phyloP scores from a whole-genome alignment of 2,113 vertebrate species.

The Ptychochromis oligacanthus region DNA sequence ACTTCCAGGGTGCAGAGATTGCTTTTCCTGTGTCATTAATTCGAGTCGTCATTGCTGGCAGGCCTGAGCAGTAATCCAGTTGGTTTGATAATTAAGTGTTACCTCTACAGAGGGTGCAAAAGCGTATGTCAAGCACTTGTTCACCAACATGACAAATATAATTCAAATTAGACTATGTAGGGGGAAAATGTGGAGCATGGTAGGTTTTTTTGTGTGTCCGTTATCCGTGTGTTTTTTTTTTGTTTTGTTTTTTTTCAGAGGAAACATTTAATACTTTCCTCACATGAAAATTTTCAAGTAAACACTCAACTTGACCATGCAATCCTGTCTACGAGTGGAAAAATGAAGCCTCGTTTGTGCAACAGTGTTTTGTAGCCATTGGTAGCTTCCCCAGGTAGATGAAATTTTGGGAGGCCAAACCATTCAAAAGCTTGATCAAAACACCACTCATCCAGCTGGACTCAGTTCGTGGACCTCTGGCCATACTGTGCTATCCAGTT shows the following conservation, averaged over 20 bases:
- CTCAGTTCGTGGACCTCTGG: not conserved
- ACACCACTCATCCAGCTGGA: not conserved
- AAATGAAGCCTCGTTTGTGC: not conserved
- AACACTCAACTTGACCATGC: not conserved
- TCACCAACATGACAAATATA: slow-evolving; percentile 46
- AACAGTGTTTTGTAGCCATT: not conserved
- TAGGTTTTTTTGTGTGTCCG: not conserved
- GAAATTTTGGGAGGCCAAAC: not conserved
- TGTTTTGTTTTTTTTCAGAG: not conserved
- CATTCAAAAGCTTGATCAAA: not conserved
- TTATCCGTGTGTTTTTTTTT: too few species aligned
- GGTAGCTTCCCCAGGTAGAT: not conserved
- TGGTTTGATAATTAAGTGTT: slow-evolving; percentile 77
- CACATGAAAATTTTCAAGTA: not conserved
- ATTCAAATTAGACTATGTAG: slow-evolving; percentile 20
- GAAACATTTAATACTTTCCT: not conserved
- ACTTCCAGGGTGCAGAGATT: slow-evolving; percentile 71
- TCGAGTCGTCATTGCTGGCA: slow-evolving; percentile 73
- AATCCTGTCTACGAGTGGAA: not conserved
- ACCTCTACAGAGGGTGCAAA: slow-evolving; percentile 53
- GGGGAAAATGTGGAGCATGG: not conserved
- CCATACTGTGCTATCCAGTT: not conserved
- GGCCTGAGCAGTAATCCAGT: slow-evolving; percentile 71
- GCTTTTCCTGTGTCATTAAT: slow-evolving; percentile 82
- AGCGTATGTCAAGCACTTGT: slow-evolving; percentile 66